Evolutionary conservation across 2,888 invertebrate genomes (phyloP), one percentile per base, ranked within the genome.

Genomic region (Netelia virgata): DNA sequence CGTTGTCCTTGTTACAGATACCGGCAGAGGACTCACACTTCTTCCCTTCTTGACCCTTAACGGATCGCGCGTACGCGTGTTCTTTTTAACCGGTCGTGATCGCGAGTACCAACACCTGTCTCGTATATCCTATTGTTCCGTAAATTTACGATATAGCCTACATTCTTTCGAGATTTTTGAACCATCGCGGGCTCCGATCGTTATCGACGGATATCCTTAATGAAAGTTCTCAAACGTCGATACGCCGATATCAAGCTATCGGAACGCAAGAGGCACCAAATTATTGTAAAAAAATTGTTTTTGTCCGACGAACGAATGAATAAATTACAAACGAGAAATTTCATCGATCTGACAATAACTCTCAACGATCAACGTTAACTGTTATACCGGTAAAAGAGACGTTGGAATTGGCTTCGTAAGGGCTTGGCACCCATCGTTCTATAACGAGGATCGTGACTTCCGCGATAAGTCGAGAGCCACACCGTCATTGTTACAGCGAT

Each of bases 1-100:
- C 82, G 86, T 86, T 86, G 87, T 86, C 85, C 88, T 87, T 85
- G 87, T 88, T 87, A 88, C 86, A 76, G 87, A 82, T 84, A 75
- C 75, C 47, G 23, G 16, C n/a, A 20, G 66, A 59, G 63, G 69
- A 61, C 43, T 74, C 76, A 63, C 43, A 2, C 18, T 57, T 47
- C 47, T 14, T 14, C 64, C 64, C 1, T 72, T 18, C 41, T 53
- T 14, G 53, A 59, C 47, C 69, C 69, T 77, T 20, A 70, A 81
- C 81, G 64, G 74, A 50, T 28, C 64, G 55, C 47, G 57, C 43
- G 57, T 63, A 57, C 9, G n/a, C 18, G 61, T 1, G 28, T 14
- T 14, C 11, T 61, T 14, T 8, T 18, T 9, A 20, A 1, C 5
- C 18, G 61, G 3, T 23, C 50, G 53, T n/a, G 55, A 64, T 53